These are phyloP conservation scores for Rhagophthalmus giganteus DNA, from an alignment of 2,888 invertebrate species.

Conservation along the genomic window DNA sequence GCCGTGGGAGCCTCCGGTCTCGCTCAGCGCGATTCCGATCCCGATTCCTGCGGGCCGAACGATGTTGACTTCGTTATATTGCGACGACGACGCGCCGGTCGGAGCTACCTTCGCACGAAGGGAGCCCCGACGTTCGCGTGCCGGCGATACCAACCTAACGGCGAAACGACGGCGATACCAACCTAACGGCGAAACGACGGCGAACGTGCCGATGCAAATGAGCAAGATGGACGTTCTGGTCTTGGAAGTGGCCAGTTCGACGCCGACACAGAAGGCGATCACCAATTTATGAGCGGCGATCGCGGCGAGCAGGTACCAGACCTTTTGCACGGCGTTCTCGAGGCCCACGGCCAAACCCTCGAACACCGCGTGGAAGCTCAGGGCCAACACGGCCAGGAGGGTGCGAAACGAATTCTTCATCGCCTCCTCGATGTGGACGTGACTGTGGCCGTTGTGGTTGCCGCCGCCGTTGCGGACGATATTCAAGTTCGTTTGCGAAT, in stretches of 20 bases:
- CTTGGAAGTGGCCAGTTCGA: conserved; percentile 63
- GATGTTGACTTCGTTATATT: background rate
- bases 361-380: conserved; percentile 70
- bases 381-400: conserved; percentile 65
- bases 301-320: conserved; percentile 66
- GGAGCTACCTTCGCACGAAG: too few relatives aligned
- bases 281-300: conserved; percentile 71
- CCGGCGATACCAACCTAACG: too few relatives aligned
- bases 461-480: conserved; percentile 30
- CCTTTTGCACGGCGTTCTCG: conserved; percentile 61
- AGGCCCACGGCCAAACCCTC: conserved; percentile 71
- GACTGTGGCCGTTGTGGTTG: conserved; percentile 32
- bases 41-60: conserved; percentile 59
- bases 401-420: conserved; percentile 61
- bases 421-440: conserved; percentile 41
- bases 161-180: too few relatives aligned
- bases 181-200: conserved; percentile 67
- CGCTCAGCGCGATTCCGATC: conserved; percentile 62
- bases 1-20: conserved; percentile 48
- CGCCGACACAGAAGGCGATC: conserved; percentile 68
- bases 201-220: conserved; percentile 64
- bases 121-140: too few relatives aligned
- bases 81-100: background rate
- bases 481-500: conserved; percentile 45
- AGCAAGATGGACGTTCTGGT: conserved; percentile 56